A percentile compares a stretch with the other conserved stretches of the same genome.
These are phyloP conservation scores for Dinoponera quadriceps DNA, from an alignment of 1,140 invertebrate genomes.

Conservation along the genomic window DNA sequence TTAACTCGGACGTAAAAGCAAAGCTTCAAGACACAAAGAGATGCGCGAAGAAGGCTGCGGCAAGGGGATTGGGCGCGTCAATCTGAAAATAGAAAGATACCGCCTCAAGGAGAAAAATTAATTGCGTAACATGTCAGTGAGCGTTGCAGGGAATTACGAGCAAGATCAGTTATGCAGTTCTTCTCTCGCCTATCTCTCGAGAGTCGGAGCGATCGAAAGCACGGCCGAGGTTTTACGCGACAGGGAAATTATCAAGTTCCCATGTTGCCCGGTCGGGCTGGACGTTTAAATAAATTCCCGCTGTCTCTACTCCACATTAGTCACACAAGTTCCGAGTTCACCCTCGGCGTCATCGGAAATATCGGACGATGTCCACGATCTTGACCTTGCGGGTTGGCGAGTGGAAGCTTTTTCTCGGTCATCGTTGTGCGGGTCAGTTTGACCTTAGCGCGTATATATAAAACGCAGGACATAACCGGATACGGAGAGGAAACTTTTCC, in stretches of 20 bases:
- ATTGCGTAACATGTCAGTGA: slow-evolving; percentile 12
- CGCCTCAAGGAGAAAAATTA: slow-evolving; percentile 18
- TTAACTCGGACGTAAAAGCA: slow-evolving; percentile 51
- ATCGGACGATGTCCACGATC: neutral
- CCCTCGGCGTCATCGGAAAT: slow-evolving; percentile 27
- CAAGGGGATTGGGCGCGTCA: slow-evolving; percentile 43
- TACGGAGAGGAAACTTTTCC: slow-evolving; percentile 64
- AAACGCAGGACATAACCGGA: slow-evolving; percentile 57
- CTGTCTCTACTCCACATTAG: neutral
- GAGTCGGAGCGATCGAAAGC: too few species aligned
- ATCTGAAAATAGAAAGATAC: slow-evolving; percentile 51
- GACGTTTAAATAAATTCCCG: slow-evolving; percentile 21
- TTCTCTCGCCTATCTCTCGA: neutral
- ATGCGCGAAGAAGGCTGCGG: slow-evolving; percentile 28
- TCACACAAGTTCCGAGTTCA: neutral
- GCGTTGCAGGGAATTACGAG: neutral
- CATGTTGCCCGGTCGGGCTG: neutral
- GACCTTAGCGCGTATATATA: slow-evolving; percentile 51
- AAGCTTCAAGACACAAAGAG: slow-evolving; percentile 50
- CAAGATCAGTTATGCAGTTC: neutral
- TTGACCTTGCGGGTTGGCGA: slow-evolving; percentile 21
- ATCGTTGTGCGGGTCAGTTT: slow-evolving; percentile 78
- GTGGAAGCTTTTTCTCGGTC: slow-evolving; percentile 55
- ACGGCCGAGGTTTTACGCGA: too few species aligned
- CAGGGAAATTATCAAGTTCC: neutral